Conservation (phyloP, 1,140 invertebrate species). For the Drosophila yakuba region DNA sequence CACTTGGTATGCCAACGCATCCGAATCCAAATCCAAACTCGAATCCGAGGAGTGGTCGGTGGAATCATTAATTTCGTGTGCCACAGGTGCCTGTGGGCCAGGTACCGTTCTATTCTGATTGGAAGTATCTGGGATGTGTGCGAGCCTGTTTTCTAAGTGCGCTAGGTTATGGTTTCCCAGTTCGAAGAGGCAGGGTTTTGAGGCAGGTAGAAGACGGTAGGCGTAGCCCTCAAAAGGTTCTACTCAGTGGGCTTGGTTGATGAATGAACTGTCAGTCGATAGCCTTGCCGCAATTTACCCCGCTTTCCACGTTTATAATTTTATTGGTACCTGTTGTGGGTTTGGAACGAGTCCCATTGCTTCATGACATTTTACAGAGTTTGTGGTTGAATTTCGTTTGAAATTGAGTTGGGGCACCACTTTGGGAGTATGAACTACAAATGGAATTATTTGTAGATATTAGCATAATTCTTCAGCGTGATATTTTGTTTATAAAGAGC, state of each 20-base stretch:
- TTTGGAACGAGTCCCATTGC: not conserved
- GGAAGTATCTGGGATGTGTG: constrained; percentile 27
- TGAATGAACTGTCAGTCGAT: constrained; percentile 58
- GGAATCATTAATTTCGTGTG: constrained; percentile 46
- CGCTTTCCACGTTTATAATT: constrained; percentile 5
- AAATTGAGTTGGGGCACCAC: not conserved
- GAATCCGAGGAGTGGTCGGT: constrained; percentile 8
- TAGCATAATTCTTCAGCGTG: too few species aligned
- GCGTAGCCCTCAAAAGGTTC: constrained; percentile 9
- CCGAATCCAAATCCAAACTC: too few species aligned
- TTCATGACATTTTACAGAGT: not conserved
- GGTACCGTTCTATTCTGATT: constrained; percentile 59
- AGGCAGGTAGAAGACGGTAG: constrained; percentile 32
- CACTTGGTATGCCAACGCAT: constrained; percentile 33
- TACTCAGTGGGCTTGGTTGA: constrained; percentile 8
- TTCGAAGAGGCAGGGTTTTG: not conserved
- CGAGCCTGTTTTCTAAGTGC: constrained; percentile 36
- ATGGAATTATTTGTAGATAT: not conserved
- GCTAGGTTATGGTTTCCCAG: constrained; percentile 53
- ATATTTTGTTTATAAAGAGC: not conserved
- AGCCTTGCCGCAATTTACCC: constrained; percentile 2
- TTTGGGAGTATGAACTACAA: not conserved
- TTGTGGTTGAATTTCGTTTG: not conserved
- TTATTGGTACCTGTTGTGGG: constrained; percentile 37
- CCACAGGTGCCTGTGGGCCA: constrained; percentile 19